A percentile compares a stretch with the other conserved stretches of the same genome.
These are phyloP conservation scores for Ommatoiulus sabulosus DNA, from an alignment of 2,888 invertebrate genomes.

Conservation along the genomic window DNA sequence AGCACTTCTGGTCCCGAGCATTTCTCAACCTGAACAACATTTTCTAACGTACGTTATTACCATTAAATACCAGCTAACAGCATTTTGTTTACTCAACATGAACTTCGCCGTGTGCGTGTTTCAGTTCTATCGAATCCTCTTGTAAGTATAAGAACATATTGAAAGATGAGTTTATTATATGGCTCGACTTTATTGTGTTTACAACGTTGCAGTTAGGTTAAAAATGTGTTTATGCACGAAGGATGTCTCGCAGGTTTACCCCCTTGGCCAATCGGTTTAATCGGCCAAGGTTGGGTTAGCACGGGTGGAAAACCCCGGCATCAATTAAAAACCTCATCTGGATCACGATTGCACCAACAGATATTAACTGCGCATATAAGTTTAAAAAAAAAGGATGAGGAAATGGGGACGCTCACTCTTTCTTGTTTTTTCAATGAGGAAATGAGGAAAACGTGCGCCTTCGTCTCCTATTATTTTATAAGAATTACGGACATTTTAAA, in stretches of 20 bases:
- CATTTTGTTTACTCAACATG: too few relatives aligned
- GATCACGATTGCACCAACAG: constrained; percentile 25
- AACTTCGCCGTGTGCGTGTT: too few relatives aligned
- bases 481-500: not conserved
- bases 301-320: constrained; percentile 18
- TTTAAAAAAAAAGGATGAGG: not conserved
- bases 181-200: not conserved
- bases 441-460: not conserved
- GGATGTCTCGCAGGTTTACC: not conserved
- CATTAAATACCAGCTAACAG: too few relatives aligned
- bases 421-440: not conserved
- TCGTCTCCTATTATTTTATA: not conserved
- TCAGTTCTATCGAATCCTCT: too few relatives aligned
- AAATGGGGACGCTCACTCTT: not conserved
- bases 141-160: not conserved
- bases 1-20: too few relatives aligned
- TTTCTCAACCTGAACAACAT: too few relatives aligned
- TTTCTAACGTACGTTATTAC: too few relatives aligned
- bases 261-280: not conserved
- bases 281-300: constrained; percentile 13
- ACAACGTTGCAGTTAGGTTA: not conserved
- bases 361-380: not conserved
- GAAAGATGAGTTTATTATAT: not conserved
- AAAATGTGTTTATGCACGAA: not conserved
- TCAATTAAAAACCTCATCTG: constrained; percentile 40